Evolutionary conservation across 30 jellyfish, hydroid and myxozoan species (phyloP).

Genomic region (Hydra vulgaris): DNA sequence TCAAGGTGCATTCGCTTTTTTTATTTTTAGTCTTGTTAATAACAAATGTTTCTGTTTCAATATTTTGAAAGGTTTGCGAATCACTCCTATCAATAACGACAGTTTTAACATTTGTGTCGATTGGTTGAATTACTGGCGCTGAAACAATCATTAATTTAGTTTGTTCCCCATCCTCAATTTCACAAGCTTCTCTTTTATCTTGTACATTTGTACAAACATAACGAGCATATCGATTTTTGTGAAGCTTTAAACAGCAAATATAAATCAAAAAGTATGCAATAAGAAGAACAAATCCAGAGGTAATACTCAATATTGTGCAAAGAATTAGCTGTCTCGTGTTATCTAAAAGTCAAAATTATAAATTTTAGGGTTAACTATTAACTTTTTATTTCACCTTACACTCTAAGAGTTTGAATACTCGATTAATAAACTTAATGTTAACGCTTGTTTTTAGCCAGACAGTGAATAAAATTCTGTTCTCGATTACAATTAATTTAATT

Average conservation of each 20-base stretch:
- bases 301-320: not conserved
- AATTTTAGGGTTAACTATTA: too few relatives aligned
- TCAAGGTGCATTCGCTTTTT: constrained; percentile 12
- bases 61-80: not conserved
- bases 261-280: not conserved
- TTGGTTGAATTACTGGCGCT: not conserved
- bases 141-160: not conserved
- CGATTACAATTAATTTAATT: too few relatives aligned
- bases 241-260: not conserved
- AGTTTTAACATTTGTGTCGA: not conserved
- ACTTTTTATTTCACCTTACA: too few relatives aligned
- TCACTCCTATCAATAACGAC: not conserved
- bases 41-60: not conserved
- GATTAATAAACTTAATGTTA: too few relatives aligned
- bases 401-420: too few relatives aligned
- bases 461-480: too few relatives aligned
- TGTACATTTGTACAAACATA: too few relatives aligned
- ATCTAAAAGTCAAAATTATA: not conserved
- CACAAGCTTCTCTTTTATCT: not conserved
- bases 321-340: not conserved
- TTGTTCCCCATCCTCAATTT: not conserved
- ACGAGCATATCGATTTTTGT: too few relatives aligned
- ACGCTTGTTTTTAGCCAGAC: too few relatives aligned
- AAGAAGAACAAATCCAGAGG: not conserved
- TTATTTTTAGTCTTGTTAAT: not conserved